Base-by-base conservation (phyloP, 2,888 invertebrate genomes). In the Pandemis heparana region DNA sequence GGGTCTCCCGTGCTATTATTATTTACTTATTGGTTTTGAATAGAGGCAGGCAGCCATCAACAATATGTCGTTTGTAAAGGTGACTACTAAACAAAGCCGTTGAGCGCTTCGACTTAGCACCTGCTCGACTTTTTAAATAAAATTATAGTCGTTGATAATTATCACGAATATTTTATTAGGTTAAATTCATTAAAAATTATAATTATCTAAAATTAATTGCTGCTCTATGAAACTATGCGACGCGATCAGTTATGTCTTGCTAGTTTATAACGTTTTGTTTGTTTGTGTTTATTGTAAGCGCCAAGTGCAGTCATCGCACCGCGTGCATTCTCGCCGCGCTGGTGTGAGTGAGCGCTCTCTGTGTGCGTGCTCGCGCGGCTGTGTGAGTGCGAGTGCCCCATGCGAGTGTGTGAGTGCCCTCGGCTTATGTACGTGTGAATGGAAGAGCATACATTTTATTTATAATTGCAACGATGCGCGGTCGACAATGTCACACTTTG, bases 231-330 rank as follows among this genome's bases (percentile, higher is more conserved):
- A 85, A 83, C 81, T 87, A 84, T 87, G 86, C 80, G 86, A 89
- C 89, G 86, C 83, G 87, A 84, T 87, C 83, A 79, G 84, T 87
- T 82, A 66, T 71, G 79, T 84, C 86, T 87, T 85, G 84, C 83
- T 89, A 89, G 88, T 89, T 89, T 89, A 70, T 65, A 89, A 88
- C 90, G 90, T 92, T 91, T 90, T 92, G 92, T 93, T 94, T 94
- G 91, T 94, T 93, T 94, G 92, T 94, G 88, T 94, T 94, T 93
- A 92, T 92, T 91, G 92, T 92, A 90, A 89, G 89, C 90, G 92
- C 87, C 91, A 89, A 94, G 94, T 94, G 94, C 94, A 94, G 93
- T 94, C 94, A 94, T 93, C 92, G 94, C 94, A 94, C 93, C 93
- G 94, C 93, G 87, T 92, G 93, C 94, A 93, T 94, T 94, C 92